Base-by-base conservation (phyloP, 35 echinoderm and acorn worm genomes). In the Apostichopus japonicus region DNA sequence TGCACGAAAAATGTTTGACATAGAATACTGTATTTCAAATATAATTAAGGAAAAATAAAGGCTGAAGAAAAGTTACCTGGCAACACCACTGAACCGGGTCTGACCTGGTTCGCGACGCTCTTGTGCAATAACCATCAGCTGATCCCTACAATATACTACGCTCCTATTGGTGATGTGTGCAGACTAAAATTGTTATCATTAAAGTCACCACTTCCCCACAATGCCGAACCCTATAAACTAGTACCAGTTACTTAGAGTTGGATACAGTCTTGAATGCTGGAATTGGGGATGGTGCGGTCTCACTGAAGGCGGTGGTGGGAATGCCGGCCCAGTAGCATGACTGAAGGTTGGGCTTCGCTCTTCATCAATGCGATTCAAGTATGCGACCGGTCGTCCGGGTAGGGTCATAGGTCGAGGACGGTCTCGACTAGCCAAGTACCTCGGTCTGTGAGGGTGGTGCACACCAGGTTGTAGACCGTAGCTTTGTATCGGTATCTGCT, bases 381-480 rank as follows among this genome's bases (percentile, higher is more conserved):
- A 83, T 8, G 25, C 79, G 17, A 83, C 79, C 10, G 79, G 79
- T 53, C 79, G 4, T 17, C 10, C n/a, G 6, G 51, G 44, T 10
- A 16, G 25, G 9, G 11, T 44, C 11, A 8, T 52, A 4, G 54
- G 14, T 19, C 54, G 44, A 13, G 79, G 51, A 17, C 14, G 24
- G 6, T 25, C 79, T 2, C n/a, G 79, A 19, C 11, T 24, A 1
- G 21, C 25, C 3, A 54, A 6, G 44, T 55, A 54, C 9, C 33
- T 11, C 0, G 79, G 44, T 17, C 19, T 17, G n/a, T 55, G 44
- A 6, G 79, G 79, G 15, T 53, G 79, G 10, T 83, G 79, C n/a
- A 83, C 54, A 83, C 79, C 79, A 2, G 79, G 79, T 10, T 54
- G 79, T 54, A 83, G n/a, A 8, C 79, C 79, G 44, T 83, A 83